phyloP scores from a whole-genome alignment of 2,888 invertebrate species.

The Rhamphomyia laevipes region DNA sequence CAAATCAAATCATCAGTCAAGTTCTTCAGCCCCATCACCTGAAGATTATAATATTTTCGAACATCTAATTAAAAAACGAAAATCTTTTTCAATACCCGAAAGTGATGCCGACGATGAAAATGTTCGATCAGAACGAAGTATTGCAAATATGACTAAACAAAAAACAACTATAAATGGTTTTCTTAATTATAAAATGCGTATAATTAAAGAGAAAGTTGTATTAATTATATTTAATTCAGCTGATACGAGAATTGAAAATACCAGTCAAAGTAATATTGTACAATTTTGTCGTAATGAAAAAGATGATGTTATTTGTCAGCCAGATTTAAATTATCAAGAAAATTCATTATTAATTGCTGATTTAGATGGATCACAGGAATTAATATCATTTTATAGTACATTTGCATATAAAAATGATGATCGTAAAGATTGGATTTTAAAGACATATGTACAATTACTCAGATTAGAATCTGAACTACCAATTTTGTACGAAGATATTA shows the following conservation, averaged over 20 bases:
- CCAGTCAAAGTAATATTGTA: constrained; percentile 63
- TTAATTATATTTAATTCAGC: constrained; percentile 65
- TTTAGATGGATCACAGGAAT: constrained; percentile 61
- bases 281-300: constrained; percentile 50
- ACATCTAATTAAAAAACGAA: constrained; percentile 26
- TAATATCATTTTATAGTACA: constrained; percentile 63
- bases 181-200: constrained; percentile 37
- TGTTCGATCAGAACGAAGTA: constrained; percentile 17
- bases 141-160: constrained; percentile 19
- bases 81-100: constrained; percentile 23
- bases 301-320: constrained; percentile 49
- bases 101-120: constrained; percentile 11
- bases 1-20: not conserved
- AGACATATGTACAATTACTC: constrained; percentile 56
- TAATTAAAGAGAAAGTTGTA: constrained; percentile 60
- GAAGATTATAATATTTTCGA: constrained; percentile 28
- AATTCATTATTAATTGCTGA: constrained; percentile 63
- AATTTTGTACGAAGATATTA: constrained; percentile 46
- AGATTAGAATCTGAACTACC: constrained; percentile 61
- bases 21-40: constrained; percentile 8
- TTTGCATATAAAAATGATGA: constrained; percentile 37
- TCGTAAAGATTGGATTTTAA: constrained; percentile 45
- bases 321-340: constrained; percentile 59
- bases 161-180: constrained; percentile 14
- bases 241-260: constrained; percentile 62